phyloP scores from a whole-genome alignment of 2,797 vertebrate genomes.

The Sebastes baramenuke region DNA sequence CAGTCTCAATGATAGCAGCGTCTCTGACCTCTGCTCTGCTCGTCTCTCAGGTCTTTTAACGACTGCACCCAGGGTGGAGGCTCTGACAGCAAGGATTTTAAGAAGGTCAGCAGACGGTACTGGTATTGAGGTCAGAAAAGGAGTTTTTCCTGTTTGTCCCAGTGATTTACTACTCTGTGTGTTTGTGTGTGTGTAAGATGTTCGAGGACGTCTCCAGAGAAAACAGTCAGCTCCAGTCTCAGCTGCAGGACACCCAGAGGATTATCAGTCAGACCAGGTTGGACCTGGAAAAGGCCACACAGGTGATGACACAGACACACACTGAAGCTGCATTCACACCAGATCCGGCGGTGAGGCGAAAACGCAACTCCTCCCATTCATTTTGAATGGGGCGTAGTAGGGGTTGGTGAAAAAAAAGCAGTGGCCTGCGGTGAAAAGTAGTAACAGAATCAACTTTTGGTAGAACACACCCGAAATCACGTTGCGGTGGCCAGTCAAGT shows the following conservation, averaged over 20 bases:
- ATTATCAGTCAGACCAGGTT: conserved; percentile 82
- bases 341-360: too few species aligned
- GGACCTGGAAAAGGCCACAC: conserved; percentile 87
- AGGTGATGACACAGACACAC: conserved; percentile 69
- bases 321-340: not conserved
- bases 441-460: too few species aligned
- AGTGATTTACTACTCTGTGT: conserved; percentile 8
- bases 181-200: conserved; percentile 70
- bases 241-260: conserved; percentile 87
- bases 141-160: not conserved
- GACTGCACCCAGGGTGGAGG: conserved; percentile 68
- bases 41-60: conserved; percentile 71
- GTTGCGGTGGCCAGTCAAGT: too few species aligned
- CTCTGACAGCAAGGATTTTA: conserved; percentile 81
- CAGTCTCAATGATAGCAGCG: not conserved
- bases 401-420: too few species aligned
- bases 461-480: too few species aligned
- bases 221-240: conserved; percentile 85
- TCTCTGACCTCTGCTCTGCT: conserved; percentile 40
- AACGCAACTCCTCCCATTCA: too few species aligned
- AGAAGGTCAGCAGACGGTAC: conserved; percentile 72
- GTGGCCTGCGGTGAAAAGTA: too few species aligned
- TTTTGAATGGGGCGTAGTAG: too few species aligned
- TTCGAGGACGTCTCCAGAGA: conserved; percentile 86
- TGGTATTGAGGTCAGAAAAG: not conserved